These are phyloP conservation scores for Noctua janthe DNA, from an alignment of 2,888 invertebrate genomes.

Conservation along the genomic window DNA sequence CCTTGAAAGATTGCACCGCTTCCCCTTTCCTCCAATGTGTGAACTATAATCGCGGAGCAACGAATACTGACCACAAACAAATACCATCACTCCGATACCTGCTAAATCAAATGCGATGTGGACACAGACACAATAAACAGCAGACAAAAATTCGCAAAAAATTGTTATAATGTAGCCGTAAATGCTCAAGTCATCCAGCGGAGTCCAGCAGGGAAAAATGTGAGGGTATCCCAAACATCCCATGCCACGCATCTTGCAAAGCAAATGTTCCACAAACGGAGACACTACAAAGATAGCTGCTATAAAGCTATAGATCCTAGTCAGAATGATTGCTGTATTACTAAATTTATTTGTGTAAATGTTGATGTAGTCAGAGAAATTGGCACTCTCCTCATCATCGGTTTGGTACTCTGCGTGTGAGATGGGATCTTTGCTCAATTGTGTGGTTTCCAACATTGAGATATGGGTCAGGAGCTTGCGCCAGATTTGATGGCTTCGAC, in stretches of 20 bases:
- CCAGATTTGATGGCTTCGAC: conserved; percentile 72
- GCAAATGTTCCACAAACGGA: conserved; percentile 78
- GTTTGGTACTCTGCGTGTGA: conserved; percentile 70
- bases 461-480: conserved; percentile 71
- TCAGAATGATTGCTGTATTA: conserved; percentile 69
- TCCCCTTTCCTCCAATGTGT: conserved; percentile 77
- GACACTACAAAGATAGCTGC: conserved; percentile 75
- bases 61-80: conserved; percentile 80
- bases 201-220: conserved; percentile 80
- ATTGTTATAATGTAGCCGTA: conserved; percentile 74
- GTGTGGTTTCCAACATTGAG: conserved; percentile 71
- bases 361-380: conserved; percentile 62
- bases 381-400: conserved; percentile 58
- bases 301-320: conserved; percentile 76
- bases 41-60: conserved; percentile 75
- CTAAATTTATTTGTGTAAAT: conserved; percentile 75
- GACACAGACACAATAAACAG: conserved; percentile 77
- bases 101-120: conserved; percentile 81
- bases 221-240: conserved; percentile 72
- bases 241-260: conserved; percentile 62
- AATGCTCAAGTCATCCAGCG: conserved; percentile 70
- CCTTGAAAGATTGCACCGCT: conserved; percentile 60
- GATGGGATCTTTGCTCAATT: conserved; percentile 55
- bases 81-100: conserved; percentile 80
- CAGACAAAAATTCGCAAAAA: conserved; percentile 73